A percentile compares a stretch with the other conserved stretches of the same genome.
Evolutionary conservation across 2,888 invertebrate genomes (phyloP).

Genomic region (Diachrysia chrysitis): DNA sequence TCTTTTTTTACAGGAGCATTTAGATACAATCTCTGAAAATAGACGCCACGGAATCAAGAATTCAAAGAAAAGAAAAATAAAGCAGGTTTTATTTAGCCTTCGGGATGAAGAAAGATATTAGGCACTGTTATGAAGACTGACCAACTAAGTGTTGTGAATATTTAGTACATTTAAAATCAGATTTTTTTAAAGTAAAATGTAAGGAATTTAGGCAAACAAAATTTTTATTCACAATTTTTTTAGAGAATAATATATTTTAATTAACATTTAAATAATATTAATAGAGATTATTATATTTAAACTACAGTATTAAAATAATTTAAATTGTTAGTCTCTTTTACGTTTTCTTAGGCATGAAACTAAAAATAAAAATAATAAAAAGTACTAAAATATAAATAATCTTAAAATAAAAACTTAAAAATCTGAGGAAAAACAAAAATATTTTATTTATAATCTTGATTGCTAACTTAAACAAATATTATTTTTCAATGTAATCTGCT

Average conservation of each 20-base stretch:
- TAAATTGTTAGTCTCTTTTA: background rate
- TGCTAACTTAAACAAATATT: no score
- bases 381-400: no score
- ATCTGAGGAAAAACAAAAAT: no score
- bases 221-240: background rate
- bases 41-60: conserved; percentile 32
- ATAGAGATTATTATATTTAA: background rate
- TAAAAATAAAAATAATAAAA: background rate
- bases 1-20: conserved; percentile 50
- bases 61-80: conserved; percentile 21
- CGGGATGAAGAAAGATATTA: conserved; percentile 22
- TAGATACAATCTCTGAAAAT: conserved; percentile 24
- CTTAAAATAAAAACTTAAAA: no score
- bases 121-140: conserved; percentile 50
- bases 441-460: no score
- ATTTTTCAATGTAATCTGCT: no score
- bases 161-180: conserved; percentile 12
- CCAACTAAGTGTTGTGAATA: conserved; percentile 33
- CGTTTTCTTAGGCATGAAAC: background rate
- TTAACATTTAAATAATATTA: background rate
- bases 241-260: no score
- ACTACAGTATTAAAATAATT: background rate
- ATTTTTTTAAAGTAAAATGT: background rate
- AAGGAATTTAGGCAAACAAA: background rate
- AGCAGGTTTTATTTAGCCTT: conserved; percentile 29